Evolutionary conservation across 1,140 invertebrate species (phyloP).

Genomic region (Zaprionus lachaisei): DNA sequence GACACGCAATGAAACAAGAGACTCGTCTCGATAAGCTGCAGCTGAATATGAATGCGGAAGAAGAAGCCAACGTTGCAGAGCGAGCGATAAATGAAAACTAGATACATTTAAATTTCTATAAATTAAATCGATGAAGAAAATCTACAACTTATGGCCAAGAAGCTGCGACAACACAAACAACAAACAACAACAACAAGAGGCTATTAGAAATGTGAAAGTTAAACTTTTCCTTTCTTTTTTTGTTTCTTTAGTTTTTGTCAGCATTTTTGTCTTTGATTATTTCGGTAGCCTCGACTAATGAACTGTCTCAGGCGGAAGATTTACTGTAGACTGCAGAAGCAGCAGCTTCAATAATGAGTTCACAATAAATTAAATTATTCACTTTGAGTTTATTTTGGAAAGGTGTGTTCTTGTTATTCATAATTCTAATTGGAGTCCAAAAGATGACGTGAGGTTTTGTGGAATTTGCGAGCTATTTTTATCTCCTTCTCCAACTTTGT

Average conservation of each 20-base stretch:
- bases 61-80: not conserved
- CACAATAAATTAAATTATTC: slow-evolving; percentile 2
- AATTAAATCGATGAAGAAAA: slow-evolving; percentile 69
- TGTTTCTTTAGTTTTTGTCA: slow-evolving; percentile 22
- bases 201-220: slow-evolving; percentile 80
- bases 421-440: not conserved
- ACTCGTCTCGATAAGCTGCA: slow-evolving; percentile 31
- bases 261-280: slow-evolving; percentile 22
- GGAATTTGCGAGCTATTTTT: not conserved
- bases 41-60: slow-evolving; percentile 64
- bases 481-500: not conserved
- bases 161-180: slow-evolving; percentile 19
- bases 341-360: slow-evolving; percentile 23
- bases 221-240: slow-evolving; percentile 69
- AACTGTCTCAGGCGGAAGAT: slow-evolving; percentile 56
- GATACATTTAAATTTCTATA: slow-evolving; percentile 67
- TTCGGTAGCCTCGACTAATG: slow-evolving; percentile 52
- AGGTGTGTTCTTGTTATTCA: not conserved
- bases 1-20: slow-evolving; percentile 55
- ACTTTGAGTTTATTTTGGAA: not conserved
- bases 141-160: slow-evolving; percentile 50
- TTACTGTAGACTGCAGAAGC: slow-evolving; percentile 28
- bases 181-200: slow-evolving; percentile 29
- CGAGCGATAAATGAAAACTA: slow-evolving; percentile 42
- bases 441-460: not conserved